These are phyloP conservation scores for Ophion ventricosus DNA, from an alignment of 2,888 invertebrate genomes.

Conservation along the genomic window DNA sequence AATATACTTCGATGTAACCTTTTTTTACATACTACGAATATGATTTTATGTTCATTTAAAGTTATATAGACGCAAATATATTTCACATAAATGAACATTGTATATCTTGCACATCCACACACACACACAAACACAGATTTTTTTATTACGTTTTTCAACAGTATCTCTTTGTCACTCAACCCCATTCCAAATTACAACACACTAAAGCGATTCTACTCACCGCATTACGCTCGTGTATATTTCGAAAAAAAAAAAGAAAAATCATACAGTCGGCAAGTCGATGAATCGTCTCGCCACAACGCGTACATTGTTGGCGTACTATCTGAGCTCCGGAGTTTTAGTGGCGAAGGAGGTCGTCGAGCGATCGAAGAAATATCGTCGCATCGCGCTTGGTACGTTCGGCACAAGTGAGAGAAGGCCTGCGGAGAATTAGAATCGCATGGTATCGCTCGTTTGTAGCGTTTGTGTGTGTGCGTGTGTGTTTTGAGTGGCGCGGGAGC, in stretches of 20 bases:
- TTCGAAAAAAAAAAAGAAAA: neutral
- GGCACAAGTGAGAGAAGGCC: conserved; percentile 1
- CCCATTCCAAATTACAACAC: neutral
- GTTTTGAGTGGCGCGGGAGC: neutral
- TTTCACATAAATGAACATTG: neutral
- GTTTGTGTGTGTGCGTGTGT: conserved; percentile 6
- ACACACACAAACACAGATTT: neutral
- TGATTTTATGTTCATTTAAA: neutral
- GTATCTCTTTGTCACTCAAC: conserved; percentile 18
- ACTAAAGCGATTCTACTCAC: neutral
- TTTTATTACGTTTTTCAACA: neutral
- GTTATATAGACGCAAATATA: neutral
- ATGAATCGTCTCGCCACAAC: neutral
- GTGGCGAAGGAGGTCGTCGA: conserved; percentile 24
- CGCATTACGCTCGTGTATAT: neutral
- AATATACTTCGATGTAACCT: neutral
- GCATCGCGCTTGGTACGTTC: neutral
- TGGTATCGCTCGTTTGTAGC: conserved; percentile 30
- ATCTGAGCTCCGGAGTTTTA: conserved; percentile 11
- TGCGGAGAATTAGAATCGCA: conserved; percentile 45
- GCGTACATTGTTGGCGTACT: conserved; percentile 13
- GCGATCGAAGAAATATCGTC: conserved; percentile 43
- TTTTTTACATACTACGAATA: neutral
- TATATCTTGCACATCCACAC: neutral
- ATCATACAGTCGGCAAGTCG: neutral